Evolutionary conservation across 1,140 invertebrate species (phyloP), one percentile per base, ranked within the genome.

Genomic region (Aradophagus sp.): DNA sequence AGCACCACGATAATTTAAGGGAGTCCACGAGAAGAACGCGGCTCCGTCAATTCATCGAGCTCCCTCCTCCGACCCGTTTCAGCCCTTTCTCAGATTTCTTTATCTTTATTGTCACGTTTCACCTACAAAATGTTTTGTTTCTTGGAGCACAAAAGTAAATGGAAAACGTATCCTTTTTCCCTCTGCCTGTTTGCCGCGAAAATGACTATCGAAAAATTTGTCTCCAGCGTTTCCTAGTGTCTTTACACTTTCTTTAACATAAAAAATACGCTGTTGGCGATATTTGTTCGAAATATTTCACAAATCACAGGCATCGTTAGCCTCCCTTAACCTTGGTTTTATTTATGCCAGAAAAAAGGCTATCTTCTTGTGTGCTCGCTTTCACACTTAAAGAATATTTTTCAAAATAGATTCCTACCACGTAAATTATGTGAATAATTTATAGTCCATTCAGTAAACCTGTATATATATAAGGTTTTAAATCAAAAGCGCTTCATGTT

Each of bases 51-150:
- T 45, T 65, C 56, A 12, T 27, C 26, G 20, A 6, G 23, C 12
- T 26, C 35, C 19, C 3, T 5, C 26, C 10, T 2, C 50, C 26
- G 10, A 11, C 11, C 19, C 29, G 0, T 34, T 8, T 8, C 38
- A 19, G 31, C 27, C 53, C 44, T 69, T 62, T 59, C 53, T 65
- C 55, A 71, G 26, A 58, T 47, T 65, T 71, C 59, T 65, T 71
- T 55, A 59, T 65, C 67, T 53, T 70, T 63, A 70, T 70, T 59
- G 67, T 70, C 52, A 71, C 59, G 67, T 71, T 65, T 71, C 67
- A 71, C 67, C 59, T 65, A 65, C 53, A 63, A 71, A 71, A 58
- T 34, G 45, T 59, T 65, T 71, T 71, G 59, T 71, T 65, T 65
- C 58, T 65, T 65, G 58, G 39, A 58, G 20, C 63, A 58, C 58